Conservation (phyloP, 2,888 invertebrate species). For the Dinocampus coccinellae region DNA sequence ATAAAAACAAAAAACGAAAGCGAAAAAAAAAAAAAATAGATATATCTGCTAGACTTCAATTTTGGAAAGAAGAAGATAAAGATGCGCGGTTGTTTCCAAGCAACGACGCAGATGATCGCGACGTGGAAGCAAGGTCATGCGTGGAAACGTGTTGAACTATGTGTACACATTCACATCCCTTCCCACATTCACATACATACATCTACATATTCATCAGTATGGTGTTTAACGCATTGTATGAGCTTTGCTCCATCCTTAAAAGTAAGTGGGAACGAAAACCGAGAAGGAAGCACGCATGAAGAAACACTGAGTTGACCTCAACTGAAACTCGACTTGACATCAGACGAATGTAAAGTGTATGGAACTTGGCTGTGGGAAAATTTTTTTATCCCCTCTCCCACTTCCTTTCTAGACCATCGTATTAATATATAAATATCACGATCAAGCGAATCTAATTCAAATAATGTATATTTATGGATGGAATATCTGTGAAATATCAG, state of each 20-base stretch:
- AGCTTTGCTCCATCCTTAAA: conserved; percentile 17
- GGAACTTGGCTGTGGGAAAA: conserved; percentile 18
- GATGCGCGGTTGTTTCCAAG: background rate
- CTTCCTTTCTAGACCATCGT: too few relatives aligned
- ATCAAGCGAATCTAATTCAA: background rate
- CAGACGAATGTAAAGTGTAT: conserved; percentile 25
- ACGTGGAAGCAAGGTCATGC: background rate
- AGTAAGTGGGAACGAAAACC: conserved; percentile 26
- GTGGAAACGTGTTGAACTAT: background rate
- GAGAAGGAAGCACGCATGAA: conserved; percentile 45
- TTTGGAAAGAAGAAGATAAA: background rate
- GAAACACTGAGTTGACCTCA: conserved; percentile 42
- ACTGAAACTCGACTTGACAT: conserved; percentile 30
- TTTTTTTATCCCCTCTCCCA: background rate
- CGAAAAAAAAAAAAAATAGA: background rate
- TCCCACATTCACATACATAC: background rate
- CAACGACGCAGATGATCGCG: background rate
- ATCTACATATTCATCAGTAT: background rate
- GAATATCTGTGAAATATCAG: too few relatives aligned
- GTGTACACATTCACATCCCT: too few relatives aligned
- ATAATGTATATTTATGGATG: background rate
- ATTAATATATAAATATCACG: background rate
- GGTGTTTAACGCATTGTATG: background rate
- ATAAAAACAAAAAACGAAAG: background rate
- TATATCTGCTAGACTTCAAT: too few relatives aligned